Base-by-base conservation (phyloP, 2,797 vertebrate genomes). In the Pampus argenteus region DNA sequence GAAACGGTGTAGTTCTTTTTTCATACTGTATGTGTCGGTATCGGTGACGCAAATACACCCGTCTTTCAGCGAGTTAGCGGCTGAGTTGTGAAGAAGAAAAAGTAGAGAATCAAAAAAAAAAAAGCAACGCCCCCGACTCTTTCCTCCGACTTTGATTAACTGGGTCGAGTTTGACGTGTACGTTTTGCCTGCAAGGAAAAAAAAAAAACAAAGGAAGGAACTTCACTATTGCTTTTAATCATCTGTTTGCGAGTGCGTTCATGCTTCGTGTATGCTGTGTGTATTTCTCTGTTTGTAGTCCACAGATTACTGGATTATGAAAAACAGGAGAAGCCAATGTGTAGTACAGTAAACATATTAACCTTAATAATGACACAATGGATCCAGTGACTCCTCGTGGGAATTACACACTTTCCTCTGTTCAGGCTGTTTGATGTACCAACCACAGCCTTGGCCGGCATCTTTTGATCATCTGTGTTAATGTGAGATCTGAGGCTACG, bases 61-160 rank as follows among this genome's bases (percentile, higher is more conserved):
- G 61, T 64, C 55, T 61, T 66, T 71, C 52, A 29, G 64, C 4
- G 42, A 83, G 66, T 70, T 71, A 67, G 59, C 40, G 54, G 57
- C 57, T 66, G 67, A 34, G 76, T 64, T 62, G 57, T 69, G 64
- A 29, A 64, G 78, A 82, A 61, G 44, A 71, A 72, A 78, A 77
- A 81, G 79, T 49, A 60, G 63, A 75, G 63, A 84, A 86, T 74
- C 81, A 86, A 81, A 91, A 84, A 86, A 71, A 79, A 86, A 81
- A 91, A 88, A 89, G 82, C 67, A 68, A 74, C 81, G 78, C 86
- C 85, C 88, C 78, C 79, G 65, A 88, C 42, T 66, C 66, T 84
- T 86, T 85, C 85, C 74, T 84, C 84, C 84, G 23, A 79, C 83
- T 93, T 91, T 93, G 85, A 93, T 92, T 90, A 86, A 85, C 85